Evolutionary conservation across 2,888 invertebrate genomes (phyloP), one percentile per base, ranked within the genome.

Genomic region (Odontocolon sp.): DNA sequence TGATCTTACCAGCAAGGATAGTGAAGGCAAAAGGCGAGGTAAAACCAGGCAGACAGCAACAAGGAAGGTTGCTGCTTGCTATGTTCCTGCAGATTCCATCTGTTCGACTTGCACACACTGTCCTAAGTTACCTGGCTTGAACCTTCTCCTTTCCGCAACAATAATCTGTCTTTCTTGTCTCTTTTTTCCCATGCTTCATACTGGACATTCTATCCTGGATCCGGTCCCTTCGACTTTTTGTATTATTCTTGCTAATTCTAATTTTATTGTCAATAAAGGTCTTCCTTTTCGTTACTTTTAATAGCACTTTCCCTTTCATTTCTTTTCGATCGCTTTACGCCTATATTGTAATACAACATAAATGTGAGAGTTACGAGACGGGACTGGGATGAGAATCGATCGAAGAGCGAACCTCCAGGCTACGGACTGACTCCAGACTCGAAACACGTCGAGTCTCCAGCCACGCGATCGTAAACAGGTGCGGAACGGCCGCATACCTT

Each of bases 401-500:
- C 52, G 66, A 26, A 18, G 66, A 73, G 59, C 66, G 72, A 67
- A 66, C 50, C 72, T 66, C 31, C 45, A 18, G 57, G 64, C 63
- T 6, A 26, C 59, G 33, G 16, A 18, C 9, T 50, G 26, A 38
- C 63, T 38, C 36, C 56, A 71, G 71, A 63, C 26, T 14, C 64
- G 57, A 59, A 50, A 23, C 21, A 52, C 31, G 52, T 23, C 11
- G 36, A 28, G 21, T 28, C 42, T 28, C 47, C 36, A 6, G 42
- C 52, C 57, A 42, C 52, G 52, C 66, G 42, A 67, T 73, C 72
- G 72, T 67, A 73, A 73, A 73, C 72, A 73, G 72, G 66, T 73
- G 72, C 52, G 72, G 72, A 73, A 67, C 72, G 52, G 33, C 66
- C 66, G 59, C 66, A 72, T 72, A 72, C 72, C 72, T 66, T 52